These are phyloP conservation scores for Acanthornis magna DNA, from an alignment of 2,797 vertebrate genomes.

Conservation along the genomic window DNA sequence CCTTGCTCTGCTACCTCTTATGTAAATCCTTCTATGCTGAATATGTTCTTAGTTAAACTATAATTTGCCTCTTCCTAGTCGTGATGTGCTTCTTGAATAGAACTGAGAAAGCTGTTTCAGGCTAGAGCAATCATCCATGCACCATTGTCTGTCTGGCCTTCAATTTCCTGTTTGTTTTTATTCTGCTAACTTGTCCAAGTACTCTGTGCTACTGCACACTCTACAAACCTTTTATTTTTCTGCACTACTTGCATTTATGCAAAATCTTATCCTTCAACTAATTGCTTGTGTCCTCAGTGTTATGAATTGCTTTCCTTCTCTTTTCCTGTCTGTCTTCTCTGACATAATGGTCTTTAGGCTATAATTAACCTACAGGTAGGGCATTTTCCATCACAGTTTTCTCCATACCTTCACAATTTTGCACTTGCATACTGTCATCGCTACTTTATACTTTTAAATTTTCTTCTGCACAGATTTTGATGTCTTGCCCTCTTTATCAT, in stretches of 20 bases:
- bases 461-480: neutral
- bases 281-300: neutral
- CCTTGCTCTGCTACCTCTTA: neutral
- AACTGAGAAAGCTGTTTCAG: neutral
- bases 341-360: neutral
- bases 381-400: neutral
- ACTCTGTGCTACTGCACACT: neutral
- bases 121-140: neutral
- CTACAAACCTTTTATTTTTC: neutral
- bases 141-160: neutral
- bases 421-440: neutral
- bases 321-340: neutral
- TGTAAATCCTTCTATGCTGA: neutral
- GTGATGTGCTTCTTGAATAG: neutral
- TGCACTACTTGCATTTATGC: neutral
- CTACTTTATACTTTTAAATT: neutral
- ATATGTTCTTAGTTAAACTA: neutral
- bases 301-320: constrained; percentile 10
- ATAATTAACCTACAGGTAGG: constrained; percentile 29
- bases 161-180: constrained; percentile 8
- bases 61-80: neutral
- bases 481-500: neutral
- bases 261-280: constrained; percentile 25
- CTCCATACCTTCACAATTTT: neutral
- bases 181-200: neutral